Conservation (phyloP, 2,797 vertebrate species). For the Gobio occitaniae region DNA sequence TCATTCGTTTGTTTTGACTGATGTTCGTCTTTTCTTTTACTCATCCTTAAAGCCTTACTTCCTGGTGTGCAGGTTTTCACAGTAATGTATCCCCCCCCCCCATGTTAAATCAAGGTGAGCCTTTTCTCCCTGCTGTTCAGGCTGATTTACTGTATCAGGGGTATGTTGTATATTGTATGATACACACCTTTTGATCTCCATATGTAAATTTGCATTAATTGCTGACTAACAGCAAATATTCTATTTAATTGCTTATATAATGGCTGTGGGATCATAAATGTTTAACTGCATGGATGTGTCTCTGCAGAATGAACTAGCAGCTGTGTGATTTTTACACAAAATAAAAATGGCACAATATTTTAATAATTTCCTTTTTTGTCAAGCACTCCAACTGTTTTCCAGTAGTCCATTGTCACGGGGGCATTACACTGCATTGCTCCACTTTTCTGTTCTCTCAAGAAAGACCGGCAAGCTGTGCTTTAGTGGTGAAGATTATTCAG, state of each 20-base stretch:
- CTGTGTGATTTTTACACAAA: constrained; percentile 97
- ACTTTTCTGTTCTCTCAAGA: not conserved
- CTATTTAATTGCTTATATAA: constrained; percentile 94
- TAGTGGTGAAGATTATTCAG: not conserved
- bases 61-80: constrained; percentile 81
- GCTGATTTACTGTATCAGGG: constrained; percentile 80
- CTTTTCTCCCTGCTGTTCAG: constrained; percentile 82
- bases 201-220: constrained; percentile 97
- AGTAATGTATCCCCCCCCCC: constrained; percentile 70
- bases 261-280: constrained; percentile 93
- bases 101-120: constrained; percentile 73
- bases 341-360: constrained; percentile 97
- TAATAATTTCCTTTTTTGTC: constrained; percentile 73
- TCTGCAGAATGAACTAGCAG: constrained; percentile 95
- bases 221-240: constrained; percentile 94
- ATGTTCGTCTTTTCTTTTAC: constrained; percentile 63
- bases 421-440: not conserved
- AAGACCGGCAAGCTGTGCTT: not conserved
- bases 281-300: constrained; percentile 96
- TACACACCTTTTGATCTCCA: constrained; percentile 91
- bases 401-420: not conserved
- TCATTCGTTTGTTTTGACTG: constrained; percentile 21
- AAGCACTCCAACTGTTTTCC: constrained; percentile 5
- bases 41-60: constrained; percentile 81
- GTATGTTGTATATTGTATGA: constrained; percentile 92